phyloP scores from a whole-genome alignment of 53 echinoderm and acorn worm species.

The Antedon mediterranea region DNA sequence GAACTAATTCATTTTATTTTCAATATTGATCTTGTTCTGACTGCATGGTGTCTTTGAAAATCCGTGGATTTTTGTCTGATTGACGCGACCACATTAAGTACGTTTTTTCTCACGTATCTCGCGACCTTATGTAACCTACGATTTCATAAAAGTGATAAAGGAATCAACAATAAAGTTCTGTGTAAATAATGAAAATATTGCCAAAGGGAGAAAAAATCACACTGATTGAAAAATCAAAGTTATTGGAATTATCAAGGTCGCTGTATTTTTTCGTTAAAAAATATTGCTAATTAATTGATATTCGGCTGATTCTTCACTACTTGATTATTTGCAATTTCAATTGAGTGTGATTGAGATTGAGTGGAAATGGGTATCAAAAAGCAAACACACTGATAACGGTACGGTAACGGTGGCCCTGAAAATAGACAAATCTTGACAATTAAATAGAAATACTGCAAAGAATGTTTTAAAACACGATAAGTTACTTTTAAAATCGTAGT shows the following conservation, averaged over 20 bases:
- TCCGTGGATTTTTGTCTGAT: not conserved
- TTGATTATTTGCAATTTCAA: not conserved
- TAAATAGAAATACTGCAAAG: no score
- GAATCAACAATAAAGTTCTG: not conserved
- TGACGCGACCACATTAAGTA: not conserved
- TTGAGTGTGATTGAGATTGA: no score
- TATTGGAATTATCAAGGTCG: not conserved
- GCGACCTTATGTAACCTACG: not conserved
- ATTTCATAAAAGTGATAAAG: not conserved
- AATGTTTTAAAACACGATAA: no score
- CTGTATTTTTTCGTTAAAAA: not conserved
- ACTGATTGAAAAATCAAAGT: not conserved
- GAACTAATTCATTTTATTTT: not conserved
- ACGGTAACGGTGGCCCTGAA: no score
- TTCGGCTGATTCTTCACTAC: not conserved
- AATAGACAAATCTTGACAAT: no score
- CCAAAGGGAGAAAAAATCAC: not conserved
- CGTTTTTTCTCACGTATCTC: not conserved
- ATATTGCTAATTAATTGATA: constrained; percentile 1
- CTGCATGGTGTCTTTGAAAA: not conserved
- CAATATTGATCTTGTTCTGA: not conserved
- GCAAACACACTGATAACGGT: no score
- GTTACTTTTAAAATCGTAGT: no score
- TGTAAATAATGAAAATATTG: not conserved
- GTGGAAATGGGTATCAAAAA: no score